These are phyloP conservation scores for Plagodis pulveraria DNA, from an alignment of 2,888 invertebrate species.

Conservation along the genomic window DNA sequence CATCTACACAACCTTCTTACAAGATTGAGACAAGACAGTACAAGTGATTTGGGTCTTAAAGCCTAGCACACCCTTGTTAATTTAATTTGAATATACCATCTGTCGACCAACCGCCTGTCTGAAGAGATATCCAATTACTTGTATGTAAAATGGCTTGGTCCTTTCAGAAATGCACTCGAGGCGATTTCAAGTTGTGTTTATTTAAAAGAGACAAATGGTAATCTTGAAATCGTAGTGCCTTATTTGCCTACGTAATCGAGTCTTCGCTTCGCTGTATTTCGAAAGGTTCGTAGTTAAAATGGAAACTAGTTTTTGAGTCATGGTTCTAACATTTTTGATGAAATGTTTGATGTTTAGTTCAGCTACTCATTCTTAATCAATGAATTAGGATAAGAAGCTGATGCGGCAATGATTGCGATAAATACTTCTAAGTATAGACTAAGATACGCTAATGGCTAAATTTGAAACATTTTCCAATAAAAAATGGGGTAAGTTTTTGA, in stretches of 20 bases:
- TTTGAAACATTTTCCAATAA: too few relatives aligned
- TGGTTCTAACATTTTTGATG: too few relatives aligned
- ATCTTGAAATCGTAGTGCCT: slow-evolving; percentile 13
- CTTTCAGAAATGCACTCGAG: slow-evolving; percentile 38
- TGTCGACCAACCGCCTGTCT: slow-evolving; percentile 57
- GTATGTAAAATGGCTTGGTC: slow-evolving; percentile 52
- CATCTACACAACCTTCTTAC: slow-evolving; percentile 10
- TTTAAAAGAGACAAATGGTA: slow-evolving; percentile 31
- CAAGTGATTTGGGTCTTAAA: slow-evolving; percentile 60
- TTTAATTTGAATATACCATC: slow-evolving; percentile 75
- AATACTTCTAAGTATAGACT: too few relatives aligned
- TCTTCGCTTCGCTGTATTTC: not conserved
- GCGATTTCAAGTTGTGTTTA: slow-evolving; percentile 34
- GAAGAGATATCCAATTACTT: slow-evolving; percentile 65
- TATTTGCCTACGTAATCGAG: not conserved
- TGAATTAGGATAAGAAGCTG: too few relatives aligned
- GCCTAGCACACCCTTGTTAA: slow-evolving; percentile 68
- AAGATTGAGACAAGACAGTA: slow-evolving; percentile 32
- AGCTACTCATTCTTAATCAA: too few relatives aligned
- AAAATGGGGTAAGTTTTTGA: too few relatives aligned
- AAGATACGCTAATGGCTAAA: too few relatives aligned
- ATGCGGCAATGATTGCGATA: too few relatives aligned
- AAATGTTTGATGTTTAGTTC: too few relatives aligned
- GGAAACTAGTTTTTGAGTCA: too few relatives aligned
- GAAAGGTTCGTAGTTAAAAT: too few relatives aligned